phyloP scores from a whole-genome alignment of 2,113 vertebrate species.

The Microcebus lehilahytsara region DNA sequence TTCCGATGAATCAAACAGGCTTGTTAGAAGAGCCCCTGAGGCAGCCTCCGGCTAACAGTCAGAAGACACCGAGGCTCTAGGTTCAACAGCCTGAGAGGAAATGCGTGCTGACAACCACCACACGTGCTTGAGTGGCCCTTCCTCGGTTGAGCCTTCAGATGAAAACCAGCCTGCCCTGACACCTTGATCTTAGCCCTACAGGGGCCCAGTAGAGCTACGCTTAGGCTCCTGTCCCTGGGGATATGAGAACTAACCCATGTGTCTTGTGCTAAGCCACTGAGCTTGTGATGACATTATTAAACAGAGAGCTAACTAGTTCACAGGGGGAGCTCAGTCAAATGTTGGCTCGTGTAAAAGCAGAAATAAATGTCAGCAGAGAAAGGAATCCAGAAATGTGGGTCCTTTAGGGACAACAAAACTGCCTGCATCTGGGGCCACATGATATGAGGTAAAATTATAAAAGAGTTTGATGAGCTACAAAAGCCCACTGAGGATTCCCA shows the following conservation, averaged over 20 bases:
- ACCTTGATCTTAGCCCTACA: background rate
- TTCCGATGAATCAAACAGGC: background rate
- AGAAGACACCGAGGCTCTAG: background rate
- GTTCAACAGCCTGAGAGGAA: background rate
- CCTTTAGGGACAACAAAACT: background rate
- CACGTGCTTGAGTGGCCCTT: background rate
- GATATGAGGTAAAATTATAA: background rate
- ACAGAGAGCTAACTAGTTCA: background rate
- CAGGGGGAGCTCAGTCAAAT: background rate
- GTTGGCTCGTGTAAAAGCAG: background rate
- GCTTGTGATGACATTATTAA: background rate
- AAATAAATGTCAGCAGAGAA: background rate
- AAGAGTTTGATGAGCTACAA: background rate
- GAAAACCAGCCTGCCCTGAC: background rate
- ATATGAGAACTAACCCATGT: background rate
- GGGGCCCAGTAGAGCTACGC: background rate
- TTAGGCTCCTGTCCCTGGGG: background rate
- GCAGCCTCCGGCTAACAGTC: background rate
- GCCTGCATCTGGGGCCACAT: too few relatives aligned
- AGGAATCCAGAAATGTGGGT: background rate
- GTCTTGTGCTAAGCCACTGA: background rate
- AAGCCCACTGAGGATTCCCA: background rate
- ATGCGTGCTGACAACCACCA: fast-evolving
- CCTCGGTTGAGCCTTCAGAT: background rate
- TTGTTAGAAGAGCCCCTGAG: background rate